Base-by-base conservation (phyloP, 1,140 invertebrate genomes). In the Saxidomus purpurata region DNA sequence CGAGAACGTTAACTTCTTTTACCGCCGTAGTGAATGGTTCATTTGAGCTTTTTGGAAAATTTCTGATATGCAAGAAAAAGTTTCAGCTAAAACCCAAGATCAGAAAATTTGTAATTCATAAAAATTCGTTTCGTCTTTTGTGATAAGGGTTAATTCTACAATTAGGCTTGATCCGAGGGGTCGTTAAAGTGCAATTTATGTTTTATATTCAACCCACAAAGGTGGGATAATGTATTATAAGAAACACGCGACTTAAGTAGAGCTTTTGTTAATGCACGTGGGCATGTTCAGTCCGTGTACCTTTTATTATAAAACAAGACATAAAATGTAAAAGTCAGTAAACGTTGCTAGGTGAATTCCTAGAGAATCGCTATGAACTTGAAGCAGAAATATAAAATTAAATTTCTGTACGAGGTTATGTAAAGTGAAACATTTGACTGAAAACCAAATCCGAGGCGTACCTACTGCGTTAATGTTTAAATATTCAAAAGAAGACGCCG, bases 121-220 rank as follows among this genome's bases (percentile, higher is more conserved):
- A 85, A 85, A 85, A 85, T 85, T 85, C 83, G 83, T 85, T 85
- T 85, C 83, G 83, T 85, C 67, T 85, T 74, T 69, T 85, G 67
- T 71, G 40, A 38, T 71, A 2, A 22, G 49, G 83, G 83, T 85
- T 85, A 85, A 85, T 85, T 85, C 49, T 59, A 74, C 69, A 71
- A 52, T 85, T 31, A 52, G 22, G 25, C 36, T 4, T 4, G 40
- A 52, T 38, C 69, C 43, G 13, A 0, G 28, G 38, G 83, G 83
- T 85, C 83, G 69, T 76, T 85, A 85, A 85, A 85, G 83, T 85
- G 69, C 83, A 85, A 85, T 85, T 85, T 85, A 36, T 76, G 83
- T 74, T 85, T 85, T 85, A 71, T 74, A 38, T 74, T 74, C 67
- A 67, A 34, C 15, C 83, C 83, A 52, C 83, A 85, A 85, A 85